Evolutionary conservation across 2,113 vertebrate species (phyloP), one percentile per base, ranked within the genome.

Genomic region (Callithrix jacchus): DNA sequence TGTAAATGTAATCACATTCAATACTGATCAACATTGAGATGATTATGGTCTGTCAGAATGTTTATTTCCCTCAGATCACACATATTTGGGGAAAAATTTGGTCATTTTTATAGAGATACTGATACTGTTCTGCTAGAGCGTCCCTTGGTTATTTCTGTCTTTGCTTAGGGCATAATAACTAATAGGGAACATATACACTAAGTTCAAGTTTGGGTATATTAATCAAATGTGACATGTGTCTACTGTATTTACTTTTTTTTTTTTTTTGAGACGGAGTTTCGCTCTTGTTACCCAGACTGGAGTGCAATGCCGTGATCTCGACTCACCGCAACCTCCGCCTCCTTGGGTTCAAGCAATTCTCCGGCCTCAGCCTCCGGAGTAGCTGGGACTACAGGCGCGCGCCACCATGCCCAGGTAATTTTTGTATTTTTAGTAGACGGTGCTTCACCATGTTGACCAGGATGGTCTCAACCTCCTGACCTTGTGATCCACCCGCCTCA

Each of bases 221-320:
- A 96, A 71, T 90, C 71, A 94, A 97, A 76, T 35, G 42, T 80
- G 61, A 96, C 56, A 91, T 13, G 4, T 68, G 11, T 87, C 87
- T 94, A 74, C 35, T 45, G 13, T 40, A 73, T 81, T 93, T 73
- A 68, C 25, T 42, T 42, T 42, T 42, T 42, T 42, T 42, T 42
- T 42, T 42, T 42, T 42, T 42, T 42, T 42, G 42, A 42, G 42
- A 42, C 42, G 42, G 42, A 42, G 42, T 42, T 42, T 42, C 42
- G 42, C 42, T 42, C 6, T 42, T 42, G 42, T 42, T 42, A 42
- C 42, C 42, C 42, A 42, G 42, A 42, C 42, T 42, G 42, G 42
- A 42, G 42, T 42, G 42, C 42, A 42, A 42, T 42, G 42, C 4
- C 42, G 42, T 42, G 42, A 42, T 42, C 42, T 42, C 4, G 42